Percentiles rank a stretch among this genome's conserved stretches.
phyloP scores from a whole-genome alignment of 2,797 vertebrate genomes.

The Rhodeus uyekii region DNA sequence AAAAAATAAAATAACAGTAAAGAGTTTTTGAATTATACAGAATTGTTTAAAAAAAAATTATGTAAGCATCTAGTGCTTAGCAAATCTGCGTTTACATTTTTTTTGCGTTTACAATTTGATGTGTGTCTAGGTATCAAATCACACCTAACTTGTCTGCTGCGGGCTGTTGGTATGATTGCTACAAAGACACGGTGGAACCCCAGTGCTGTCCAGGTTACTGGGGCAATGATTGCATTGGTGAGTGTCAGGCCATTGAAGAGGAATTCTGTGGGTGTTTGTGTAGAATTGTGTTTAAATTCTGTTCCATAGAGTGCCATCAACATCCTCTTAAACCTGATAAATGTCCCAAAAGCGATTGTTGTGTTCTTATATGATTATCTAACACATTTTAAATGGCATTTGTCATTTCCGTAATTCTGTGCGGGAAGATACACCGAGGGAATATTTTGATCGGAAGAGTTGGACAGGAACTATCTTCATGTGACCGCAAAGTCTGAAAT shows the following conservation, averaged over 20 bases:
- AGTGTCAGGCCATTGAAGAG: conserved; percentile 57
- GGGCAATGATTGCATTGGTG: conserved; percentile 89
- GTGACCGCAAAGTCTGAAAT: conserved; percentile 26
- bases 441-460: conserved; percentile 56
- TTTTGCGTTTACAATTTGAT: too few relatives aligned
- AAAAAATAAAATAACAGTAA: too few relatives aligned
- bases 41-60: not conserved
- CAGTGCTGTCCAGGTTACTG: conserved; percentile 88
- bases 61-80: not conserved
- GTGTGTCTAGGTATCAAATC: conserved; percentile 18
- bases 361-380: conserved; percentile 17
- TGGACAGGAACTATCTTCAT: conserved; percentile 14
- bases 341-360: not conserved
- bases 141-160: conserved; percentile 57
- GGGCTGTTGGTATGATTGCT: conserved; percentile 85
- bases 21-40: not conserved
- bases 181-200: conserved; percentile 69
- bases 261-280: not conserved
- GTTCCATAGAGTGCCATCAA: not conserved
- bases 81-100: too few relatives aligned
- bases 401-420: conserved; percentile 44
- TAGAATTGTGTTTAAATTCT: not conserved
- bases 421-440: conserved; percentile 42
- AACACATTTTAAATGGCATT: conserved; percentile 7
- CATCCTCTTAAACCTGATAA: not conserved